These are phyloP conservation scores for Pandemis cinnamomeana DNA, from an alignment of 2,888 invertebrate genomes.

Conservation along the genomic window DNA sequence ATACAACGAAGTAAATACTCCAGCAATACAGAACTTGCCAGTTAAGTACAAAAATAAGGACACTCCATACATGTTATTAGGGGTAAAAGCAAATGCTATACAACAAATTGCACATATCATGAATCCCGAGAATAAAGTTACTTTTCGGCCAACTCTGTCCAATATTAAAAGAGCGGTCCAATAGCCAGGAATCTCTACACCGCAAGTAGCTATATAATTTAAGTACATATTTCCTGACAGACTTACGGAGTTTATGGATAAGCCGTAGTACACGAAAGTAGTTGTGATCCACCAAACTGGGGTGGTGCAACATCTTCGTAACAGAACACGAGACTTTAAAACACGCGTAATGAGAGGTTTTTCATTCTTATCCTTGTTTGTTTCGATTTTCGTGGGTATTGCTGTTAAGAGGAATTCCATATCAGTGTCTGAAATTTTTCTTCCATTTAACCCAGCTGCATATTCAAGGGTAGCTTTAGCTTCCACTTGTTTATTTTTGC, in stretches of 20 bases:
- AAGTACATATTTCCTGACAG: constrained; percentile 90
- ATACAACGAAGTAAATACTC: constrained; percentile 87
- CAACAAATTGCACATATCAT: constrained; percentile 80
- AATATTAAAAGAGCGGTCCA: constrained; percentile 86
- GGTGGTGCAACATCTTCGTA: constrained; percentile 86
- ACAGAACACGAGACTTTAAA: constrained; percentile 80
- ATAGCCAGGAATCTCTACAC: constrained; percentile 90
- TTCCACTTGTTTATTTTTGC: constrained; percentile 86
- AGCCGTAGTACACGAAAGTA: constrained; percentile 91
- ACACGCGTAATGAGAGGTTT: constrained; percentile 69
- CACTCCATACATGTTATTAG: constrained; percentile 61
- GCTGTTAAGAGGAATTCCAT: constrained; percentile 68
- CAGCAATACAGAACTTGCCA: constrained; percentile 87
- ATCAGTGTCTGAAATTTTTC: constrained; percentile 75
- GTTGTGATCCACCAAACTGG: constrained; percentile 92
- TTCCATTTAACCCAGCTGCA: constrained; percentile 86
- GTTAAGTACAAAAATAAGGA: constrained; percentile 80
- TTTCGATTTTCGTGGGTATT: constrained; percentile 58
- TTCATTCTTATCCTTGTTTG: constrained; percentile 46
- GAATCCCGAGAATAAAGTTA: constrained; percentile 69
- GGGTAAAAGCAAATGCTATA: constrained; percentile 79
- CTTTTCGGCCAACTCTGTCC: constrained; percentile 84
- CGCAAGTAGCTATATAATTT: constrained; percentile 88
- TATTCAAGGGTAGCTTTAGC: constrained; percentile 85
- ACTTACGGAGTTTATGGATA: constrained; percentile 90